Base-by-base conservation (phyloP, 2,888 invertebrate genomes). In the Caenorhabditis plicata region DNA sequence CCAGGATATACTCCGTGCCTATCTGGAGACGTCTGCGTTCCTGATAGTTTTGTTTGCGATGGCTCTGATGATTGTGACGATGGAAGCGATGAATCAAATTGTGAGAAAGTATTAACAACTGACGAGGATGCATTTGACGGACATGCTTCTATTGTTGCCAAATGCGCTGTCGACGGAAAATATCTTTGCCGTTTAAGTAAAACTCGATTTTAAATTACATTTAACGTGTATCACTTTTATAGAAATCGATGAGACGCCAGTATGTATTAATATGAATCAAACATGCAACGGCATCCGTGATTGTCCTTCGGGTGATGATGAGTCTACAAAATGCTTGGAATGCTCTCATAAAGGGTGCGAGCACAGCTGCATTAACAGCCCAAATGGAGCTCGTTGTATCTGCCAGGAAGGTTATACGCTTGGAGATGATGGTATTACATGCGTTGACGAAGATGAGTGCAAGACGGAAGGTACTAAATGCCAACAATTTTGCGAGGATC, bases 251-350 rank as follows among this genome's bases (percentile, higher is more conserved):
- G 19, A 44, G 35, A 15, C 35, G 23, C 33, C 44, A 15, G 20
- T 35, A n/a, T 73, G 73, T 52, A 57, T 73, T 33, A 29, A 45
- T 20, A 23, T 36, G 13, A 41, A 39, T 11, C 13, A 22, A 22
- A 55, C 77, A 3, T 83, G 83, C 71, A 76, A 83, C 57, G 75
- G 77, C 0, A 45, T 62, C 13, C 25, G 46, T 13, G 81, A 83
- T 56, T 83, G 83, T 54, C 64, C 56, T 0, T 75, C 80, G 53
- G 73, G 71, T 1, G 77, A 78, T 1, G 83, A 83, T 62, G 83
- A 83, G 62, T 49, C 63, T 7, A 51, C 45, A 9, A 66, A 63
- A 41, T 68, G 70, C 42, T 50, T 50, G 40, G 54, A 49, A 27
- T 74, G 70, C 44, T 20, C 15, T 1, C 13, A 13, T 7, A 25